Evolutionary conservation across 2,888 invertebrate genomes (phyloP), one percentile per base, ranked within the genome.

Genomic region (Chymomyza fuscimana): DNA sequence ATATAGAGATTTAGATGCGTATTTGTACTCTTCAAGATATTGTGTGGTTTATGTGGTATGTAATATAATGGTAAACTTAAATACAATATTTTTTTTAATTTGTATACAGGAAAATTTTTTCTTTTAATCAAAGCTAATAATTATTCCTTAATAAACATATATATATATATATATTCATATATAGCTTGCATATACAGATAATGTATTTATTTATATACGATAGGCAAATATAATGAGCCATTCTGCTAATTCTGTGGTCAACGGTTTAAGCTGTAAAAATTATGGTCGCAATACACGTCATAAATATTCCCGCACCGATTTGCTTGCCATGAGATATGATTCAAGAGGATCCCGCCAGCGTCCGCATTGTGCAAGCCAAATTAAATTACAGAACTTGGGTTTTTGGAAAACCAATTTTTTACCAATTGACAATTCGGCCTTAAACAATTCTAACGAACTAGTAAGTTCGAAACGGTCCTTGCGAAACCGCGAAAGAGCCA

Each of bases 251-350:
- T n/a, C 16, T 4, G 19, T 12, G 52, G 6, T 54, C 1, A 16
- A 54, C 54, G 54, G 54, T 3, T 10, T n/a, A 5, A 54, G 22
- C 15, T 19, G 15, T 54, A 15, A 58, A 36, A 60, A 60, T 60
- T 29, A 36, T 60, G 60, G 15, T 32, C 15, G n/a, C 32, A n/a
- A 36, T 16, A 64, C 6, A 15, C 36, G 36, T 12, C 92, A 89
- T 92, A 93, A 93, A 66, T 94, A 94, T 92, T 93, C 94, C 36
- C 93, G 95, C 91, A 95, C 96, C 64, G 94, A 96, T 89, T 93
- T 97, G 79, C 92, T 96, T 92, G 93, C 94, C 59, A 93, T 97
- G 79, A 94, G 95, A 69, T 93, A 94, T 89, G 94, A 54, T 54
- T 19, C 19, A 94, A 81, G 95, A 95, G 72, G 93, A 94, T 76